Percentiles rank a stretch among this genome's conserved stretches.
These are phyloP conservation scores for Drosophila baimaii DNA, from an alignment of 1,140 invertebrate species.

Conservation along the genomic window DNA sequence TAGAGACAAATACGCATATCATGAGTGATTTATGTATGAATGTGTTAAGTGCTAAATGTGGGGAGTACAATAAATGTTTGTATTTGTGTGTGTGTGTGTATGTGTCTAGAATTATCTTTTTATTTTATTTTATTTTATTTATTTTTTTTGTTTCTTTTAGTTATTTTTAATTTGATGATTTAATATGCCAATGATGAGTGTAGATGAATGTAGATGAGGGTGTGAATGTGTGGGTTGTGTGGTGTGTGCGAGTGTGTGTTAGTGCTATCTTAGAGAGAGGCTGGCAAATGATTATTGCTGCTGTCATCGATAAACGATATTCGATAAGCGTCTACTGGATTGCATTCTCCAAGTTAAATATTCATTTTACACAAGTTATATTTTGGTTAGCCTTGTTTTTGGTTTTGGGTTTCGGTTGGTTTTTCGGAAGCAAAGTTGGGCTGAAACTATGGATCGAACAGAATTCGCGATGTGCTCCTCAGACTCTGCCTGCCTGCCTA, in stretches of 20 bases:
- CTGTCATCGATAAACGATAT: conserved; percentile 38
- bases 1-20: conserved; percentile 78
- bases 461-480: conserved; percentile 39
- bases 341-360: conserved; percentile 30
- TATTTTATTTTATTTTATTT: conserved; percentile 8
- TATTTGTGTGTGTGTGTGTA: conserved; percentile 13
- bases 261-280: conserved; percentile 43
- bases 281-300: conserved; percentile 48
- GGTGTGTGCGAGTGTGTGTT: conserved; percentile 20
- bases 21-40: conserved; percentile 54
- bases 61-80: conserved; percentile 54
- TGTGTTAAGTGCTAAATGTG: conserved; percentile 60
- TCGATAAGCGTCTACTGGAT: conserved; percentile 37
- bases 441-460: conserved; percentile 54
- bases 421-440: conserved; percentile 48
- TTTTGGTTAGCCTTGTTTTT: conserved; percentile 37
- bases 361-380: conserved; percentile 26
- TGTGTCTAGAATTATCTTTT: conserved; percentile 37
- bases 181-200: conserved; percentile 43
- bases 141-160: conserved; percentile 11
- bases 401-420: conserved; percentile 17
- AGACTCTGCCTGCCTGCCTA: conserved; percentile 43
- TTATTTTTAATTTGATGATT: conserved; percentile 42
- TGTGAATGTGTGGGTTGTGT: conserved; percentile 24
- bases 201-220: conserved; percentile 28